Evolutionary conservation across 2,113 vertebrate species (phyloP), one percentile per base, ranked within the genome.

Genomic region (Phalacrocorax pelagicus): DNA sequence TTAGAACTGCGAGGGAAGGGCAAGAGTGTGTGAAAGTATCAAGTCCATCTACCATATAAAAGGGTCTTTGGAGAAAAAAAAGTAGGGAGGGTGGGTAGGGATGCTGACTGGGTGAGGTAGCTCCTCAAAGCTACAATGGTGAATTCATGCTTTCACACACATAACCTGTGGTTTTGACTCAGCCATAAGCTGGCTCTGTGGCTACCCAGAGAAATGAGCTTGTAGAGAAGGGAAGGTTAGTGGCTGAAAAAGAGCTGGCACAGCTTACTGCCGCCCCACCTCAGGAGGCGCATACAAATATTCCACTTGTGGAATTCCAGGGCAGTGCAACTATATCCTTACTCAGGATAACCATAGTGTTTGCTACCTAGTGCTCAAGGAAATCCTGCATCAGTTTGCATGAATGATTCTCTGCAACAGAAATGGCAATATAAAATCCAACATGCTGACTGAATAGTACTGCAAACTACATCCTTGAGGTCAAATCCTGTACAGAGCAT

Each of bases 211-310:
- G 69, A 69, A 86, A 81, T 6, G 34, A 81, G 82, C 59, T 14
- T 44, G 40, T 5, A 77, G 52, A 52, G 47, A 69, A 86, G 19
- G 52, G 21, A 47, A 86, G 75, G 78, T 32, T 12, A 40, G 40
- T 5, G 61, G 12, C 34, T 63, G 38, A 58, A 27, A 6, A 69
- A 81, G 61, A 66, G 51, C 29, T 55, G 15, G 34, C 46, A 58
- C 5, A 81, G 51, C 30, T 58, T 54, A 29, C 29, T 3, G 4
- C 36, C 52, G 23, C 29, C 24, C 22, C 1, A 3, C 71, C 63
- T 66, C 51, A 54, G n/a, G 55, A 93, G 30, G 42, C 22, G 81
- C 0, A 0, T 17, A 47, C 1, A 0, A 85, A 2, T 3, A 46
- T 20, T 75, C 55, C 2, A 6, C 40, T 26, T 30, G 20, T 1